These are phyloP conservation scores for Aradophagus sp. DNA, from an alignment of 1,140 invertebrate species.

Conservation along the genomic window DNA sequence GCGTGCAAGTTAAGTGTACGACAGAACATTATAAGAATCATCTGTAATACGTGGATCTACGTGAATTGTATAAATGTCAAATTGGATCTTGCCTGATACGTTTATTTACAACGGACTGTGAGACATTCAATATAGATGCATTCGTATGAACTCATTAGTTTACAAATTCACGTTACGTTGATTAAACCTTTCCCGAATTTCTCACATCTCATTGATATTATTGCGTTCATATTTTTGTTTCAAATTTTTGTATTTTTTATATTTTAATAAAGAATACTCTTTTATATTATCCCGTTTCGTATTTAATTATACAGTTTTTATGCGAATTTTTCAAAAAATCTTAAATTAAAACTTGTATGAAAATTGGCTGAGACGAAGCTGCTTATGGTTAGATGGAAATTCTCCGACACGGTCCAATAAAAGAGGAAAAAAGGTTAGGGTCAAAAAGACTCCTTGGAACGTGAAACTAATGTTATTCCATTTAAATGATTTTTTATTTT, in stretches of 20 bases:
- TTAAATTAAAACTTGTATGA: no score
- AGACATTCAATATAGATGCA: slow-evolving; percentile 52
- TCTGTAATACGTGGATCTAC: slow-evolving; percentile 13
- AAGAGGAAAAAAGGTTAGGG: no score
- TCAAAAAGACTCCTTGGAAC: no score
- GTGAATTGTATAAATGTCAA: slow-evolving; percentile 36
- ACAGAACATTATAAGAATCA: slow-evolving; percentile 28
- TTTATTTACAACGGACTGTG: slow-evolving; percentile 38
- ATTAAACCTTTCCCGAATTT: slow-evolving; percentile 38
- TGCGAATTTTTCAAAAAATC: no score
- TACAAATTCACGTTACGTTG: slow-evolving; percentile 34
- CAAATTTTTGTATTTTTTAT: slow-evolving; percentile 52
- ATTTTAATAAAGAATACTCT: slow-evolving; percentile 49
- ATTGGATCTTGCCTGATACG: slow-evolving; percentile 48
- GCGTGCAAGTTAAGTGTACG: slow-evolving; percentile 23
- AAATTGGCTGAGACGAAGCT: no score
- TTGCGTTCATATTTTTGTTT: slow-evolving; percentile 41
- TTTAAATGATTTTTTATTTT: no score
- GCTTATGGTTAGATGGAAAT: no score
- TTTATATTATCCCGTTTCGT: slow-evolving; percentile 28
- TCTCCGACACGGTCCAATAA: no score
- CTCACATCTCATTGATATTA: slow-evolving; percentile 45
- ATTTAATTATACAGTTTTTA: slow-evolving; percentile 9
- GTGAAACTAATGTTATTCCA: no score
- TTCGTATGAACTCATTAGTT: slow-evolving; percentile 46